These are phyloP conservation scores for Celastrina argiolus DNA, from an alignment of 2,888 invertebrate genomes.

Conservation along the genomic window DNA sequence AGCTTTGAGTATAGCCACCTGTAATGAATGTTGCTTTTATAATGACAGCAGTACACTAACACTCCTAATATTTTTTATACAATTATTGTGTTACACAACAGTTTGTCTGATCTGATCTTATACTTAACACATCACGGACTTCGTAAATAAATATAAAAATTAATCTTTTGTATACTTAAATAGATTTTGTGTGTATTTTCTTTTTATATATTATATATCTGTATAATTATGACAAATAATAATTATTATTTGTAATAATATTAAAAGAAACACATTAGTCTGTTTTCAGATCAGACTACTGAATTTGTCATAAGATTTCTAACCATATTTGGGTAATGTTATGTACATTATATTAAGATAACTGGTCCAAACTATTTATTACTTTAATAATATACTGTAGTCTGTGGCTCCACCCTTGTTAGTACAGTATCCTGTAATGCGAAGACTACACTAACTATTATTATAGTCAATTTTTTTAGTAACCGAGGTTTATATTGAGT, in stretches of 20 bases:
- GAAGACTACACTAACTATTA: no score
- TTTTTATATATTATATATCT: not conserved
- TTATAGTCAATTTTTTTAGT: no score
- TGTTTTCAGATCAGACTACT: not conserved
- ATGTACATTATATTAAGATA: not conserved
- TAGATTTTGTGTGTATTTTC: not conserved
- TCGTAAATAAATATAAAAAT: not conserved
- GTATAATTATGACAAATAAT: not conserved
- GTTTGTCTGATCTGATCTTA: not conserved
- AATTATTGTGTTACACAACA: not conserved
- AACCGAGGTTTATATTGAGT: no score
- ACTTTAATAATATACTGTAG: no score
- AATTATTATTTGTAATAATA: not conserved
- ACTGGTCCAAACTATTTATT: not conserved
- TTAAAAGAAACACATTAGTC: not conserved
- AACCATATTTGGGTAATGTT: not conserved
- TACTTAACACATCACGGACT: no score
- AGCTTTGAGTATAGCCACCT: no score
- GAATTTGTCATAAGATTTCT: not conserved
- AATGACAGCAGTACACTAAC: constrained; percentile 9
- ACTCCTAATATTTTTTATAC: not conserved
- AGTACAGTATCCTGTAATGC: no score
- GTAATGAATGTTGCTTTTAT: no score
- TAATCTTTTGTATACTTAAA: not conserved
- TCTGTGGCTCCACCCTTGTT: no score